A percentile compares a stretch with the other conserved stretches of the same genome.
Conservation (phyloP, 2,888 invertebrate species). For the Cerceris rybyensis region DNA sequence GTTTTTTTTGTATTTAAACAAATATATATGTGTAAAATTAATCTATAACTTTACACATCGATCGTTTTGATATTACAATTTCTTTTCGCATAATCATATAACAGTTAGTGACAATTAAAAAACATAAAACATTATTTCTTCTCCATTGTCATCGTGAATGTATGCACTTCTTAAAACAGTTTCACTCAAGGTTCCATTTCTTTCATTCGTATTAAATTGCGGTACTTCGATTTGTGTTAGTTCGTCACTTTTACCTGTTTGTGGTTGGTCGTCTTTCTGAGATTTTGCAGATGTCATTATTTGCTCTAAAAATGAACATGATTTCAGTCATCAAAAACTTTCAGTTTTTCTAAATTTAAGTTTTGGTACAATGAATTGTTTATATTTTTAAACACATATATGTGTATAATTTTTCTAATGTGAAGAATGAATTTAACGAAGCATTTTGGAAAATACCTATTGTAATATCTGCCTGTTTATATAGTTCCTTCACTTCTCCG, state of each 20-base stretch:
- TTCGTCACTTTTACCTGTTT: neutral
- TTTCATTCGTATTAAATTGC: conserved; percentile 62
- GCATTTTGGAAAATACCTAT: neutral
- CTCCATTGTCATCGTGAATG: conserved; percentile 63
- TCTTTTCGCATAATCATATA: conserved; percentile 10
- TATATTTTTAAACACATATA: too few species aligned
- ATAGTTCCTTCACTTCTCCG: neutral
- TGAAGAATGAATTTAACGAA: neutral
- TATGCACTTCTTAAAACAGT: conserved; percentile 62
- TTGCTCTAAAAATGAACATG: conserved; percentile 2
- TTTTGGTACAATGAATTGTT: too few species aligned
- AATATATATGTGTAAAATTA: conserved; percentile 4
- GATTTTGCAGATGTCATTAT: neutral
- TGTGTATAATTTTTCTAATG: neutral
- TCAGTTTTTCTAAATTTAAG: too few species aligned
- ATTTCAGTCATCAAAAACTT: neutral
- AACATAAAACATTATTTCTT: conserved; percentile 65
- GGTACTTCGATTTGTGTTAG: conserved; percentile 48
- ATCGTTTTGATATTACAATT: neutral
- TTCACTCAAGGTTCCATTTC: conserved; percentile 52
- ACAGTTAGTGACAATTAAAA: conserved; percentile 2
- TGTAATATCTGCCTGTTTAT: neutral
- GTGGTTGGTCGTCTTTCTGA: neutral
- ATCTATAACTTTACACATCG: neutral
- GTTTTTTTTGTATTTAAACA: conserved; percentile 9